Percentiles rank a stretch among this genome's conserved stretches.
These are phyloP conservation scores for Entosphenus tridentatus DNA, from an alignment of 2,113 vertebrate species.

Conservation along the genomic window DNA sequence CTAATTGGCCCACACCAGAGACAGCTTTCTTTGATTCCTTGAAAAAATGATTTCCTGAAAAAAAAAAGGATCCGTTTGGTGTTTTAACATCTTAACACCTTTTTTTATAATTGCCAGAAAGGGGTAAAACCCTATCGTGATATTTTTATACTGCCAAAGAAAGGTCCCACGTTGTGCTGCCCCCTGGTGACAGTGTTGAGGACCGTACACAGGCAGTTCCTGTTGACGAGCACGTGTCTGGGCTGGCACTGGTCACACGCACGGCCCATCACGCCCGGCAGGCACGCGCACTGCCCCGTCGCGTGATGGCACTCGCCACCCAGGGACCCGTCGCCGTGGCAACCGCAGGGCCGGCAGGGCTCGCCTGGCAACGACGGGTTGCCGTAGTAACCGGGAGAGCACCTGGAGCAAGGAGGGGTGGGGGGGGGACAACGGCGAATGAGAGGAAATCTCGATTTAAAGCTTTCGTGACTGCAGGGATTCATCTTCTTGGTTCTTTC, in stretches of 20 bases:
- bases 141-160: neutral
- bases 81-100: too few relatives aligned
- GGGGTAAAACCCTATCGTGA: too few relatives aligned
- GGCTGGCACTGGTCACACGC: constrained; percentile 44
- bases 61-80: too few relatives aligned
- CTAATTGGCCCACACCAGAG: too few relatives aligned
- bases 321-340: constrained; percentile 33
- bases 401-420: constrained; percentile 21
- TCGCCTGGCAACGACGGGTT: constrained; percentile 27
- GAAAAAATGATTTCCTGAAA: too few relatives aligned
- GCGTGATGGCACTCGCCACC: constrained; percentile 24
- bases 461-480: too few relatives aligned
- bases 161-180: constrained; percentile 11
- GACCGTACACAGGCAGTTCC: constrained; percentile 44
- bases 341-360: constrained; percentile 32
- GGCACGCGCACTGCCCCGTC: constrained; percentile 49
- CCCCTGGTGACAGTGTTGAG: too few relatives aligned
- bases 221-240: constrained; percentile 32
- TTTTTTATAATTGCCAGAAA: too few relatives aligned
- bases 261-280: constrained; percentile 35
- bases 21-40: too few relatives aligned
- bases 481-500: too few relatives aligned
- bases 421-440: too few relatives aligned
- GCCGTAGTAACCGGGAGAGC: constrained; percentile 49
- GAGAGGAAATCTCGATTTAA: too few relatives aligned